These are phyloP conservation scores for Chrysaora quinquecirrha DNA, from an alignment of 30 jellyfish, hydroid and myxozoan genomes.

Conservation along the genomic window DNA sequence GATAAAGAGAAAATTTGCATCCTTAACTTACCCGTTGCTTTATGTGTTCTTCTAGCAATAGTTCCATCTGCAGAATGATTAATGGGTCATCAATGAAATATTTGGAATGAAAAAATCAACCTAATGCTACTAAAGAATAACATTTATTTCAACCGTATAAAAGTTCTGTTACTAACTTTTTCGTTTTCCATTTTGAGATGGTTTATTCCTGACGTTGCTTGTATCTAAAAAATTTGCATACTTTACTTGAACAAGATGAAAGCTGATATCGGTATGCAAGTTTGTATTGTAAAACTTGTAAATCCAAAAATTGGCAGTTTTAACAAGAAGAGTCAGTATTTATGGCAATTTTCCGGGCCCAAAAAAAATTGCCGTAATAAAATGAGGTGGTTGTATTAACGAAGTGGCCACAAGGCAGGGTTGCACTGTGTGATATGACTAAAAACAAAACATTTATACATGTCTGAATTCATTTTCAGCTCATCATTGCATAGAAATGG, in stretches of 20 bases:
- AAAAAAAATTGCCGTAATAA: too few relatives aligned
- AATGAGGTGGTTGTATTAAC: neutral
- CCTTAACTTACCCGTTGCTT: conserved; percentile 42
- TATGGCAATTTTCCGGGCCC: neutral
- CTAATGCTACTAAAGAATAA: neutral
- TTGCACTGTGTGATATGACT: too few relatives aligned
- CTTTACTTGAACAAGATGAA: too few relatives aligned
- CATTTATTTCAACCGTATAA: neutral
- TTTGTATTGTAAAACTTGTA: too few relatives aligned
- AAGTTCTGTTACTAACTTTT: neutral
- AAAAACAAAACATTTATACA: too few relatives aligned
- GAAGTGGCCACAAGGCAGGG: too few relatives aligned
- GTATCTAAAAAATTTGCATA: neutral
- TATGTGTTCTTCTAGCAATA: conserved; percentile 49
- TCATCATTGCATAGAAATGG: too few relatives aligned
- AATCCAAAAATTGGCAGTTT: neutral
- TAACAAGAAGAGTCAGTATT: neutral
- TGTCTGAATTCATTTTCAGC: too few relatives aligned
- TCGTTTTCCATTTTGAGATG: conserved; percentile 2
- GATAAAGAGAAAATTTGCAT: too few relatives aligned
- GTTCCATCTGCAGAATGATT: conserved; percentile 52
- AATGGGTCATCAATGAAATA: neutral
- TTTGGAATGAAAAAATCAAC: neutral
- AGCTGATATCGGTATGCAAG: too few relatives aligned
- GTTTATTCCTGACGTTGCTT: neutral